These are phyloP conservation scores for Penelope pileata DNA, from an alignment of 2,113 vertebrate species.

Conservation along the genomic window DNA sequence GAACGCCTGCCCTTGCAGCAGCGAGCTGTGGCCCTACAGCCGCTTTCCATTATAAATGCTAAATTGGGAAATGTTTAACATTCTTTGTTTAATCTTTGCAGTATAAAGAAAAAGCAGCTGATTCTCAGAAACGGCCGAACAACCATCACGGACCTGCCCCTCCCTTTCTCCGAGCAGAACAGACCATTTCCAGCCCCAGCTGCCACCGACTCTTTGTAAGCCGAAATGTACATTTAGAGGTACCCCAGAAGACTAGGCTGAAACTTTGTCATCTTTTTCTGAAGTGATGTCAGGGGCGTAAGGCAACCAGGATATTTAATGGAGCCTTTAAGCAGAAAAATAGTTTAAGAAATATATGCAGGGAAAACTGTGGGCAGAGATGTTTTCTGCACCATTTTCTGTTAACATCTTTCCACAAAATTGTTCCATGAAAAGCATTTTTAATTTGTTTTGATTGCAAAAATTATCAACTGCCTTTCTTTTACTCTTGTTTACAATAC, in stretches of 20 bases:
- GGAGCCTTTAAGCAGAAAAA: background rate
- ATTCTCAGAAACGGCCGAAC: conserved; percentile 52
- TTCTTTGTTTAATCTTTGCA: conserved; percentile 54
- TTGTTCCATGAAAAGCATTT: background rate
- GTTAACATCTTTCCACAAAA: background rate
- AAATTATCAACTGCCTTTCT: background rate
- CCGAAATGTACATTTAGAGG: background rate
- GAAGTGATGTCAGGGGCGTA: background rate
- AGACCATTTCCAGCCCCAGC: background rate
- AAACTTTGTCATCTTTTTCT: background rate
- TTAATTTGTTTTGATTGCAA: conserved; percentile 10
- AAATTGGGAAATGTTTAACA: conserved; percentile 56
- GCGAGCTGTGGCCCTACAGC: conserved; percentile 37
- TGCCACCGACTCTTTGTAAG: background rate
- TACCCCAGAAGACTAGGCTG: background rate
- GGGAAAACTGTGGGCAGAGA: background rate
- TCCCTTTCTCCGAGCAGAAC: conserved; percentile 10
- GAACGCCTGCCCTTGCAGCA: conserved; percentile 37
- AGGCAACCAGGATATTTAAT: background rate
- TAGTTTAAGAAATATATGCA: background rate
- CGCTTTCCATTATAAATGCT: conserved; percentile 56
- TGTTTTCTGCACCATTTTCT: background rate
- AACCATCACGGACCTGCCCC: conserved; percentile 14
- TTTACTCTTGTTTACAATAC: background rate
- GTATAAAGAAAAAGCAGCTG: conserved; percentile 56